These are phyloP conservation scores for Champsocephalus esox DNA, from an alignment of 2,797 vertebrate genomes.

Conservation along the genomic window DNA sequence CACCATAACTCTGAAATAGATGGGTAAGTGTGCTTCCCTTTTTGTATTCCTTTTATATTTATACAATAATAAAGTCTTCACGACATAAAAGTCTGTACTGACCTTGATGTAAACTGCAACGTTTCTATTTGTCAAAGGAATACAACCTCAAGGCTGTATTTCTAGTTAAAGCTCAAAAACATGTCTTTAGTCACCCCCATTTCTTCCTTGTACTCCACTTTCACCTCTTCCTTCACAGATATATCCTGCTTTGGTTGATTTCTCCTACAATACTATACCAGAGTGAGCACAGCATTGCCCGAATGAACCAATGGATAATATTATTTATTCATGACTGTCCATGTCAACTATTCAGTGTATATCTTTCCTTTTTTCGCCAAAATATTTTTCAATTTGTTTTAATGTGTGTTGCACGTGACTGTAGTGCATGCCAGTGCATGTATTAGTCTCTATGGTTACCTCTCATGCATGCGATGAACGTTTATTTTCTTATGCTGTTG, in stretches of 20 bases:
- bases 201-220: constrained; percentile 20
- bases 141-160: too few relatives aligned
- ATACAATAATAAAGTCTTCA: too few relatives aligned
- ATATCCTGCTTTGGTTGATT: constrained; percentile 27
- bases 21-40: background rate
- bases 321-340: constrained; percentile 49
- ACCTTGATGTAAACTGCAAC: too few relatives aligned
- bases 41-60: too few relatives aligned
- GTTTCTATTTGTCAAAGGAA: too few relatives aligned
- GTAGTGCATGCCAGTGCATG: background rate
- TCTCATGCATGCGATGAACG: constrained; percentile 28
- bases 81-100: too few relatives aligned
- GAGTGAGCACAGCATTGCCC: constrained; percentile 36
- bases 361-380: constrained; percentile 15
- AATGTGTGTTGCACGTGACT: background rate
- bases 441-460: background rate
- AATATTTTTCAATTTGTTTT: constrained; percentile 3
- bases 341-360: constrained; percentile 51
- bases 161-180: constrained; percentile 4
- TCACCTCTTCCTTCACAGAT: constrained; percentile 35
- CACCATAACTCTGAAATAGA: background rate
- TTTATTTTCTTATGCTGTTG: constrained; percentile 36
- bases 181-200: constrained; percentile 11
- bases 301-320: constrained; percentile 34
- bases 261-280: constrained; percentile 25